A percentile compares a stretch with the other conserved stretches of the same genome.
phyloP scores from a whole-genome alignment of 2,113 vertebrate genomes.

The Tragelaphus buxtoni region DNA sequence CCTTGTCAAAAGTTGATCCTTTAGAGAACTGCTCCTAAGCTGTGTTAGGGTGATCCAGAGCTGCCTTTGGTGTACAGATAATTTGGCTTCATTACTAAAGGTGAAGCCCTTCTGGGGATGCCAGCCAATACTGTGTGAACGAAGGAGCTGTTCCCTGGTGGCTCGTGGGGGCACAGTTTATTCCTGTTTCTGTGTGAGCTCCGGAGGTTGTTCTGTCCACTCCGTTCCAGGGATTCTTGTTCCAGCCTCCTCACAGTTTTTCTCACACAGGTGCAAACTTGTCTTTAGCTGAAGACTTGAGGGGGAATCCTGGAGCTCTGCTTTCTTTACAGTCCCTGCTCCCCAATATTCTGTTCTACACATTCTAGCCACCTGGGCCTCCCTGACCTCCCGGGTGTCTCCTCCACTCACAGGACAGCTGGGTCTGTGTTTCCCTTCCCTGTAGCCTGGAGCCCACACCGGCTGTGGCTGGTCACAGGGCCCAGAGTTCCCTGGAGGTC shows the following conservation, averaged over 20 bases:
- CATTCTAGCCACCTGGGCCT: background rate
- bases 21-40: background rate
- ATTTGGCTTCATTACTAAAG: background rate
- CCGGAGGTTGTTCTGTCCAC: background rate
- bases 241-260: background rate
- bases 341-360: background rate
- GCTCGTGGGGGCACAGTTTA: background rate
- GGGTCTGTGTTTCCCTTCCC: background rate
- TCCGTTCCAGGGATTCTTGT: background rate
- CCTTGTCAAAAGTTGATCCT: background rate
- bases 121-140: background rate
- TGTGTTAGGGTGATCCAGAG: background rate
- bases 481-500: background rate
- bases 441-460: background rate
- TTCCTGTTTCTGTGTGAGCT: background rate
- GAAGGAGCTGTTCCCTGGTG: background rate
- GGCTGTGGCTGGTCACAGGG: background rate
- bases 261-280: background rate
- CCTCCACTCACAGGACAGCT: background rate
- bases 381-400: background rate
- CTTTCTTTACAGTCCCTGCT: background rate
- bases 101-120: background rate
- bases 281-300: background rate
- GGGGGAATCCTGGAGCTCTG: background rate
- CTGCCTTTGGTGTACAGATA: background rate